Percentiles rank a stretch among this genome's conserved stretches.
These are phyloP conservation scores for Dendrolimus kikuchii DNA, from an alignment of 1,140 invertebrate species.

Conservation along the genomic window DNA sequence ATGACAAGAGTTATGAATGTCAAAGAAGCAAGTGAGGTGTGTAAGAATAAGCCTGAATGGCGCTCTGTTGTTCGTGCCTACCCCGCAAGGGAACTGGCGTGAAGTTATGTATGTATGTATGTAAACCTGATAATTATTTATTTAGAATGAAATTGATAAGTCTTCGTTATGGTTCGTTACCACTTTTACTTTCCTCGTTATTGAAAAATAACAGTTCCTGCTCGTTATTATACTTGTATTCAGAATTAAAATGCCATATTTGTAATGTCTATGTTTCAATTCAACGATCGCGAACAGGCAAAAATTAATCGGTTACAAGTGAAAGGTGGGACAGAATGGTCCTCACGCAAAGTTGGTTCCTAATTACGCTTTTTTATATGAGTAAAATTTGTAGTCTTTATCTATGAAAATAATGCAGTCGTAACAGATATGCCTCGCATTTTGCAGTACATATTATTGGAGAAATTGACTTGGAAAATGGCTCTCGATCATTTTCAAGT, in stretches of 20 bases:
- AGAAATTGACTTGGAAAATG: slow-evolving; percentile 72
- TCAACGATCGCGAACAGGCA: slow-evolving; percentile 21
- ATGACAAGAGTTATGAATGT: too few species aligned
- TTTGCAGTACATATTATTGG: slow-evolving; percentile 69
- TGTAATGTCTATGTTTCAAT: neutral
- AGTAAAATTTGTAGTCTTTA: slow-evolving; percentile 16
- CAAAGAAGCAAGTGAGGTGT: too few species aligned
- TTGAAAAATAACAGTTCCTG: neutral
- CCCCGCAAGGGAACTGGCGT: too few species aligned
- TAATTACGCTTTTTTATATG: slow-evolving; percentile 48
- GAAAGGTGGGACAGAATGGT: slow-evolving; percentile 46
- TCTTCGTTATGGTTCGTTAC: slow-evolving; percentile 24
- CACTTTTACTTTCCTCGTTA: slow-evolving; percentile 51
- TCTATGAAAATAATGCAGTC: slow-evolving; percentile 22
- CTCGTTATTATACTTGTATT: slow-evolving; percentile 34
- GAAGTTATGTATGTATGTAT: too few species aligned
- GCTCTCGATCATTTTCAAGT: slow-evolving; percentile 71
- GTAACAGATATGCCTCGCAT: slow-evolving; percentile 54
- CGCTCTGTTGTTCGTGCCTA: too few species aligned
- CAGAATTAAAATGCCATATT: slow-evolving; percentile 2
- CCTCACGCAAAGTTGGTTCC: slow-evolving; percentile 41
- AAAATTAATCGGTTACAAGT: slow-evolving; percentile 43
- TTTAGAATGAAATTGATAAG: too few species aligned
- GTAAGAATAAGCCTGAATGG: too few species aligned
- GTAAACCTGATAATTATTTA: too few species aligned